Evolutionary conservation across 2,797 vertebrate species (phyloP), one percentile per base, ranked within the genome.

Genomic region (Syndactyla subalaris): DNA sequence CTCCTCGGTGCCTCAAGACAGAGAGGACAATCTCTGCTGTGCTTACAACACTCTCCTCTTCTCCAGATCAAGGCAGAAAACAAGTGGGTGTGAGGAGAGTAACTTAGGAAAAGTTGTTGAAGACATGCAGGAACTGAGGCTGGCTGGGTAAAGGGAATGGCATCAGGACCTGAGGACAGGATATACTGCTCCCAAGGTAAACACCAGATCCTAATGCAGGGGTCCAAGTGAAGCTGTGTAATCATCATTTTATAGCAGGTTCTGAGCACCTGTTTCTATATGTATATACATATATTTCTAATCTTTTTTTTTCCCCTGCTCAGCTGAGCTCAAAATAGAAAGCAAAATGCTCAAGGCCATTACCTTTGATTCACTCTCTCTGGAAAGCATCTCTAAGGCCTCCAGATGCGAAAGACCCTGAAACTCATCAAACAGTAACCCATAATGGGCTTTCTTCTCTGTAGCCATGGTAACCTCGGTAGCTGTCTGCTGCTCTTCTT

Each of bases 351-450:
- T 94, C 88, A 94, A 89, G 91, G 97, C 94, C 93, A 85, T 84
- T 97, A 99, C 99, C 99, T 99, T 99, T 46, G 98, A 98, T 97
- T 99, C 99, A 86, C 99, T 99, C 96, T 99, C 99, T 93, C 98
- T 98, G 57, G 99, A 99, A 97, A 99, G 98, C 95, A 99, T 99
- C 98, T 99, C 99, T 96, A 99, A 98, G 75, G 99, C 99, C 97
- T 99, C 99, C 38, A 99, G 98, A 98, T 99, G 99, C 1, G 99
- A 98, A 96, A 99, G 98, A 80, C 99, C 99, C 97, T 99, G 99
- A 95, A 98, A 99, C 82, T 99, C 99, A 97, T 99, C 99, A 96
- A 99, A 99, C 96, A 99, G 96, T 97, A 99, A 98, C 86, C 99
- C 99, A 91, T 99, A 99, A 98, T 99, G 99, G 95, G 99, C 99